Evolutionary conservation across 2,888 invertebrate genomes (phyloP).

Genomic region (Salticus scenicus): DNA sequence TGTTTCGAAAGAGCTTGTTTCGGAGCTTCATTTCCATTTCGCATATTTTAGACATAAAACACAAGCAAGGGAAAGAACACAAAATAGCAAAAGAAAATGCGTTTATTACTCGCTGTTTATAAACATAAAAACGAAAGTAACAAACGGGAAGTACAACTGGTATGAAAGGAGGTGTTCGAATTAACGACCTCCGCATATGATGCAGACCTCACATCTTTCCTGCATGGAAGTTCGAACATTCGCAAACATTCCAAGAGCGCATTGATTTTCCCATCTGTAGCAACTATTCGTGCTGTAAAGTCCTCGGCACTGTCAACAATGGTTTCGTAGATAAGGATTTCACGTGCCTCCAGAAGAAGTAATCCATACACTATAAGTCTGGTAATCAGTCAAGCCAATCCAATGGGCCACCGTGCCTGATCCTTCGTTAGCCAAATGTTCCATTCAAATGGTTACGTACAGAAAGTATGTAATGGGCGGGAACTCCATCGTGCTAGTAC

Average conservation of each 20-base stretch:
- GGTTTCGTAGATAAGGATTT: not conserved
- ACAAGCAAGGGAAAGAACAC: not conserved
- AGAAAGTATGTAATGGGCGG: not conserved
- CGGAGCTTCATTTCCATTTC: too few species aligned
- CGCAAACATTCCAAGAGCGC: not conserved
- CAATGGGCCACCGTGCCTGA: not conserved
- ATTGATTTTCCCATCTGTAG: not conserved
- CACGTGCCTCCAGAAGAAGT: not conserved
- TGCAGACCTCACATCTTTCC: not conserved
- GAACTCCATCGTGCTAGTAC: not conserved
- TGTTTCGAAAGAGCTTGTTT: too few species aligned
- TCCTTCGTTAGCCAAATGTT: not conserved
- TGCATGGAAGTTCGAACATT: constrained; percentile 15
- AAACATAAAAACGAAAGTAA: not conserved
- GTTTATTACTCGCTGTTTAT: too few species aligned
- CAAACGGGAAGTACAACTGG: too few species aligned
- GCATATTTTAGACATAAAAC: too few species aligned
- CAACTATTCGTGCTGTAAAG: not conserved
- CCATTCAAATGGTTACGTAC: not conserved
- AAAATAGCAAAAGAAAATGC: not conserved
- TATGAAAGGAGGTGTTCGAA: not conserved
- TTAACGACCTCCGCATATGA: not conserved
- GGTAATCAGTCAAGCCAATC: not conserved
- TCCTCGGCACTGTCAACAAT: constrained; percentile 4
- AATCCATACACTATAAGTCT: not conserved